Conservation (phyloP, 2,797 vertebrate genomes). For the Sibirionetta formosa region DNA sequence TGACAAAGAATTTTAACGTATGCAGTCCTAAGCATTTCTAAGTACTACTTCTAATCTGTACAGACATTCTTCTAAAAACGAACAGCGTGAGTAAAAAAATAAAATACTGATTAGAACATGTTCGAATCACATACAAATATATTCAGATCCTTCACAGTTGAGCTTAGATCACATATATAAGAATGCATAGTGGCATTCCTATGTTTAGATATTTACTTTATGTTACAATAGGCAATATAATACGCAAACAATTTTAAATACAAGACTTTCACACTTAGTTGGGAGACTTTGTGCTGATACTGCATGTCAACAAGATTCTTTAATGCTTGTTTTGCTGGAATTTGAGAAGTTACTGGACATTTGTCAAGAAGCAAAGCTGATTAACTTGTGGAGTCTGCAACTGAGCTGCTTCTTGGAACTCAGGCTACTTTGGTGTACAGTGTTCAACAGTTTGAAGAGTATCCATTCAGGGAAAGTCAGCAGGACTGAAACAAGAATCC, state of each 20-base stretch:
- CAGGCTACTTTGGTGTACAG: neutral
- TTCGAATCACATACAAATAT: neutral
- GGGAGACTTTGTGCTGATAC: neutral
- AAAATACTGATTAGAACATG: neutral
- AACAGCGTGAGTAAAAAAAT: neutral
- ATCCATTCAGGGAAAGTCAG: neutral
- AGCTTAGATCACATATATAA: neutral
- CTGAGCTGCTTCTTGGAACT: neutral
- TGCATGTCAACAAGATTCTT: neutral
- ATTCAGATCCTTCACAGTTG: neutral
- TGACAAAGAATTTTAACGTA: neutral
- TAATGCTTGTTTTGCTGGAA: neutral
- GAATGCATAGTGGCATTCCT: neutral
- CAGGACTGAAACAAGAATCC: neutral
- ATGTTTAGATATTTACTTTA: neutral
- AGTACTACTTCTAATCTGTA: neutral
- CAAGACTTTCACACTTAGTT: neutral
- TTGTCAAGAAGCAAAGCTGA: neutral
- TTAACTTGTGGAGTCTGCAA: neutral
- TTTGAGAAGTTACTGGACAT: neutral
- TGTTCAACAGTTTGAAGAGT: neutral
- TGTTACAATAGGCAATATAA: neutral
- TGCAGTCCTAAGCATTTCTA: neutral
- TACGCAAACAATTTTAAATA: neutral
- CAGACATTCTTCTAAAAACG: neutral